Percentiles rank a stretch among this genome's conserved stretches.
Conservation (phyloP, 2,797 vertebrate species). For the Cuculus canorus region DNA sequence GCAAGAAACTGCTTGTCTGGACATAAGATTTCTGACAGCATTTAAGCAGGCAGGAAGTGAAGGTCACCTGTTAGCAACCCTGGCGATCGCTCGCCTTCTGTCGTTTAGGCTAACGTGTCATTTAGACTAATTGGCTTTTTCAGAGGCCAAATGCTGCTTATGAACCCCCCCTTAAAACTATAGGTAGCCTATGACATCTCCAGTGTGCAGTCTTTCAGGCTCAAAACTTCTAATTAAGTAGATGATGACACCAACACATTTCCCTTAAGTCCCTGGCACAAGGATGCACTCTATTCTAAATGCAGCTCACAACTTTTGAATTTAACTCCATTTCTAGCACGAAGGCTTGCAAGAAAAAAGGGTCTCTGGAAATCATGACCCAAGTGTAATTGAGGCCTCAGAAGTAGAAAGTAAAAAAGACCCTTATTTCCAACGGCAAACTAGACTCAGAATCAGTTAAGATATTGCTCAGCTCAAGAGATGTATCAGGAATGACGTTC, state of each 20-base stretch:
- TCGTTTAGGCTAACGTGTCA: neutral
- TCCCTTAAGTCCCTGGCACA: neutral
- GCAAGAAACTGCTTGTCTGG: neutral
- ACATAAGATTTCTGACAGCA: neutral
- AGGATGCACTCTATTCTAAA: neutral
- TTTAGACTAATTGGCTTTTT: constrained; percentile 21
- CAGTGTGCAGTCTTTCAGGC: neutral
- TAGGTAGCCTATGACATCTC: neutral
- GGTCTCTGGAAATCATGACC: neutral
- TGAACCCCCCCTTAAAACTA: neutral
- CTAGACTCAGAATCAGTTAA: neutral
- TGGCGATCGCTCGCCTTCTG: neutral
- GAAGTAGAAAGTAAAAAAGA: neutral
- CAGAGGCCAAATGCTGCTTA: neutral
- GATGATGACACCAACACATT: neutral
- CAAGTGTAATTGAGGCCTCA: neutral
- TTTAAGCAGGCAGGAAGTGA: neutral
- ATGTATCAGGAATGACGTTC: neutral
- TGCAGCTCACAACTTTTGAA: neutral
- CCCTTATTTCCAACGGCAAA: neutral
- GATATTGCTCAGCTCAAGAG: neutral
- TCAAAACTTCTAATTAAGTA: neutral
- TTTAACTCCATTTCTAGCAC: neutral
- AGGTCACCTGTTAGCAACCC: neutral
- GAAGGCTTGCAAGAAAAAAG: neutral